Evolutionary conservation across 2,888 invertebrate species (phyloP).

Genomic region (Acrocera orbiculus): DNA sequence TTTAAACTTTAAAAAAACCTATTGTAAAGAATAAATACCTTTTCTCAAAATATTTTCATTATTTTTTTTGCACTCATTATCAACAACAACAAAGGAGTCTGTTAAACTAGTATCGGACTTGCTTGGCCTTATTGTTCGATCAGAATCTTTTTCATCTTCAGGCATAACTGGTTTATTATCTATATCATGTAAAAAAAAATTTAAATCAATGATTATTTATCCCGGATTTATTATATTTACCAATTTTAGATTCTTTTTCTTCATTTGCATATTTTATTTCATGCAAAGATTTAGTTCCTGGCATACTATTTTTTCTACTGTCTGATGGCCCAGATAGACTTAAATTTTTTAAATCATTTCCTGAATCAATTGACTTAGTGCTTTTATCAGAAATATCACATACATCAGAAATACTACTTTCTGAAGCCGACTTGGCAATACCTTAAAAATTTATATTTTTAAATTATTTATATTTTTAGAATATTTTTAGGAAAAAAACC

Average conservation of each 20-base stretch:
- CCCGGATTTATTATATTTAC: slow-evolving; percentile 15
- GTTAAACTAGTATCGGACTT: slow-evolving; percentile 83
- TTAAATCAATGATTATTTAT: background rate
- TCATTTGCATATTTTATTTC: slow-evolving; percentile 30
- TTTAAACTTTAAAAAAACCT: too few relatives aligned
- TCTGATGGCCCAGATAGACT: slow-evolving; percentile 10
- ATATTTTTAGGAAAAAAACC: slow-evolving; percentile 25
- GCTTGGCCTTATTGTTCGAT: slow-evolving; percentile 59
- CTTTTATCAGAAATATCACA: slow-evolving; percentile 55
- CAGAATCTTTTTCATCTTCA: too few relatives aligned
- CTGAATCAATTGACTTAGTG: slow-evolving; percentile 44
- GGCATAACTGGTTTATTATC: too few relatives aligned
- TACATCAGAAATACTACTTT: slow-evolving; percentile 70
- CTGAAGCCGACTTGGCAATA: slow-evolving; percentile 69
- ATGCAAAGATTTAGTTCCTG: slow-evolving; percentile 29
- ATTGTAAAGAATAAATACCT: slow-evolving; percentile 17
- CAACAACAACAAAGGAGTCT: slow-evolving; percentile 72
- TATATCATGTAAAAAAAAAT: background rate
- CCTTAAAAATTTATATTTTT: slow-evolving; percentile 18
- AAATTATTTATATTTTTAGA: background rate
- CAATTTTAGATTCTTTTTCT: slow-evolving; percentile 15
- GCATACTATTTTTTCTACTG: slow-evolving; percentile 25
- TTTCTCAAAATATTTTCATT: slow-evolving; percentile 25
- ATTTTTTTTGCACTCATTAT: slow-evolving; percentile 28
- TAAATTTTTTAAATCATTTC: slow-evolving; percentile 24